These are phyloP conservation scores for Ariolimax columbianus DNA, from an alignment of 2,888 invertebrate genomes.

Conservation along the genomic window DNA sequence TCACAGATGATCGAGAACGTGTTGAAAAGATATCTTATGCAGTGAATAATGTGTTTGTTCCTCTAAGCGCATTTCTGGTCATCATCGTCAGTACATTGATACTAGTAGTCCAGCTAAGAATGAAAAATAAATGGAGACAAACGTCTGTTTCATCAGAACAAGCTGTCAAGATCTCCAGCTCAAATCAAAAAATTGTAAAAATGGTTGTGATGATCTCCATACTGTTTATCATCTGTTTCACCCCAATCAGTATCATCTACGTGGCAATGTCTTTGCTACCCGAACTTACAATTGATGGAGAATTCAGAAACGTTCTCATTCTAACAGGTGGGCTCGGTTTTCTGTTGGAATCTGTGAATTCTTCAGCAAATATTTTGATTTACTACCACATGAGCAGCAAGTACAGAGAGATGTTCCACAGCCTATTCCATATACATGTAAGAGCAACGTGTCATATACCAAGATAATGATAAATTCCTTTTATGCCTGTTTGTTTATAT, in stretches of 20 bases:
- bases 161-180: not conserved
- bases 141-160: not conserved
- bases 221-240: conserved; percentile 7
- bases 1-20: not conserved
- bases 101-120: not conserved
- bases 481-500: too few species aligned
- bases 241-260: not conserved
- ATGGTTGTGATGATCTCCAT: conserved; percentile 13
- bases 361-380: conserved; percentile 2
- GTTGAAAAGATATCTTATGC: not conserved
- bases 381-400: conserved; percentile 8
- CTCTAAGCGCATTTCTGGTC: not conserved
- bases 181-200: not conserved
- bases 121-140: not conserved
- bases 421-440: not conserved
- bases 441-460: too few species aligned
- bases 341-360: not conserved
- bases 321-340: not conserved
- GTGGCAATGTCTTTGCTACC: not conserved
- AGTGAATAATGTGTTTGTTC: not conserved
- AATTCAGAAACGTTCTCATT: not conserved
- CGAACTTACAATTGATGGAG: not conserved
- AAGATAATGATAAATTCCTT: too few species aligned
- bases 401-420: not conserved
- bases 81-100: not conserved